Evolutionary conservation across 2,113 vertebrate genomes (phyloP).

Genomic region (Carollia perspicillata): DNA sequence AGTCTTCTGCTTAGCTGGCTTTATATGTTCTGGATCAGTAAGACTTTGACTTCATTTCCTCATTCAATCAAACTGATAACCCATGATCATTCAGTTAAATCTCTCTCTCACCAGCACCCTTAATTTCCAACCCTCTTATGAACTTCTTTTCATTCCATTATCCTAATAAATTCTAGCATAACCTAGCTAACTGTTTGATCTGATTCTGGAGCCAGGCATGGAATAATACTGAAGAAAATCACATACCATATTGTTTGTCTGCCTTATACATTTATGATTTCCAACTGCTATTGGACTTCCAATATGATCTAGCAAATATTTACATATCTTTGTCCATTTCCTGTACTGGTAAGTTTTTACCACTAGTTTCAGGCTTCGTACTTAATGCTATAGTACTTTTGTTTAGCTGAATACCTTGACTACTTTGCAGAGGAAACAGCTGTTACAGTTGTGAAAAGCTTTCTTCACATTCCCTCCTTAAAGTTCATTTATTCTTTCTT

Average conservation of each 20-base stretch:
- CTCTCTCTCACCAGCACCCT: neutral
- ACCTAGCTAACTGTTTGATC: neutral
- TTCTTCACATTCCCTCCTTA: neutral
- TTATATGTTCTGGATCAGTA: neutral
- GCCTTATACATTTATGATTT: neutral
- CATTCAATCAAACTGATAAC: neutral
- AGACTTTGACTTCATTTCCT: slow-evolving; percentile 10
- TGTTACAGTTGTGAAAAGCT: neutral
- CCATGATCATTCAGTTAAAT: neutral
- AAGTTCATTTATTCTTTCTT: neutral
- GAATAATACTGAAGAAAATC: neutral
- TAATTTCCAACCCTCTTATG: neutral
- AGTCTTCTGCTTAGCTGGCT: neutral
- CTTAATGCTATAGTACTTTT: neutral
- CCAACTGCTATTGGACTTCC: neutral
- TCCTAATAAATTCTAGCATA: neutral
- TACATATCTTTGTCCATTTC: neutral
- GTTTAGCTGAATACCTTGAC: neutral
- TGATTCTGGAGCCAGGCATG: neutral
- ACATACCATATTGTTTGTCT: neutral
- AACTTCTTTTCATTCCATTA: neutral
- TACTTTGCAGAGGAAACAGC: neutral
- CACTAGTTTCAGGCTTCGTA: neutral
- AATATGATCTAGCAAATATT: neutral
- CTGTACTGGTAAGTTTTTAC: neutral